Evolutionary conservation across 2,113 vertebrate genomes (phyloP), one percentile per base, ranked within the genome.

Genomic region (Myrmophylax atrothorax): DNA sequence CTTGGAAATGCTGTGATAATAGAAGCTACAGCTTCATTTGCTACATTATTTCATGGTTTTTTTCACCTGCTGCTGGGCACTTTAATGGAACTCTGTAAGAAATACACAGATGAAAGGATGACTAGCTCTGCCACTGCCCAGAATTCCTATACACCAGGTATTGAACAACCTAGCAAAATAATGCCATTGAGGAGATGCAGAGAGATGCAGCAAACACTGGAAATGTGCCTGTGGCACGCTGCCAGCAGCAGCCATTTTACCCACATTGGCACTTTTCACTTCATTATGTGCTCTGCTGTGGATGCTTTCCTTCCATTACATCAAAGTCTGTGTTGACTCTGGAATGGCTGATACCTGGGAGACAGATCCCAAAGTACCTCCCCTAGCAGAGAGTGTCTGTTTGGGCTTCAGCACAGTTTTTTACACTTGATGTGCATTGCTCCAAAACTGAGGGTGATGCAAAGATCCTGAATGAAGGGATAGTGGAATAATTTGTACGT

Each of bases 221-320:
- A 75, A 67, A 23, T 35, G 46, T 44, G n/a, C 33, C 38, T 47
- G 25, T 85, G 85, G 75, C 79, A 31, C 0, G 0, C 35, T 76
- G 82, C 87, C 68, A 70, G 50, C 67, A 88, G 75, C 68, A 82
- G 84, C 75, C 85, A 67, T 95, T 90, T 92, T 84, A 74, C 59
- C 35, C 64, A 24, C 28, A 67, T 9, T 7, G 67, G 49, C 25
- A 12, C 50, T 84, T 84, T 82, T 14, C 33, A 29, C 49, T 91
- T 94, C 24, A 5, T 72, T 53, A 8, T 0, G 1, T 35, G 50
- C 68, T 59, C 40, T 77, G 33, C 79, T 59, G 33, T 64, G 35
- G 33, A n/a, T 49, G 50, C 40, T 77, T 82, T 86, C 37, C 46
- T 55, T 72, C 44, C 2, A 0, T 63, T 55, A 33, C 18, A 33